These are phyloP conservation scores for Centropyge bicolor DNA, from an alignment of 2,797 vertebrate species.

Conservation along the genomic window DNA sequence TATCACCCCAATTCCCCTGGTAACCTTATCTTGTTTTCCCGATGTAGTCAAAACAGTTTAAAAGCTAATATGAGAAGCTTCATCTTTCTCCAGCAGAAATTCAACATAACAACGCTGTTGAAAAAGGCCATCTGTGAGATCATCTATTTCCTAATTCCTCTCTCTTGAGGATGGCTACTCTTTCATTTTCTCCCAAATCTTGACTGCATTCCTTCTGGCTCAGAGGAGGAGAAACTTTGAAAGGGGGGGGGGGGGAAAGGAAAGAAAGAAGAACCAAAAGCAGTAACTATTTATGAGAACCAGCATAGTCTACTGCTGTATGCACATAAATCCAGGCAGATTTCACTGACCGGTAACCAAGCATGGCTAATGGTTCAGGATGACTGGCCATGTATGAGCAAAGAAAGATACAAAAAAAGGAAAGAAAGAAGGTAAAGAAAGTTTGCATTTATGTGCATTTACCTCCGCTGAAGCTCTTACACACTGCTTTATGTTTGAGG, in stretches of 20 bases:
- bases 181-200: slow-evolving; percentile 54
- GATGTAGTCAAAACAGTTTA: slow-evolving; percentile 60
- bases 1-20: slow-evolving; percentile 46
- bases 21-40: slow-evolving; percentile 62
- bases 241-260: slow-evolving; percentile 5
- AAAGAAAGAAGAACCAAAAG: not conserved
- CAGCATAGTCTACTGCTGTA: slow-evolving; percentile 46
- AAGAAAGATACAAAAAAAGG: not conserved
- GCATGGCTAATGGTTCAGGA: slow-evolving; percentile 65
- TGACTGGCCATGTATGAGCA: slow-evolving; percentile 39
- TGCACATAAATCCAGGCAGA: slow-evolving; percentile 60
- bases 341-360: slow-evolving; percentile 67
- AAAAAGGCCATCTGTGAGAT: slow-evolving; percentile 58
- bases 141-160: slow-evolving; percentile 52
- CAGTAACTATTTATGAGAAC: slow-evolving; percentile 61
- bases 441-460: not conserved
- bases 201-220: slow-evolving; percentile 36
- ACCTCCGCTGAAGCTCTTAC: not conserved
- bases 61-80: slow-evolving; percentile 48
- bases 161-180: slow-evolving; percentile 39
- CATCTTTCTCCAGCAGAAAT: slow-evolving; percentile 33
- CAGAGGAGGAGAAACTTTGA: slow-evolving; percentile 4
- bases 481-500: not conserved
- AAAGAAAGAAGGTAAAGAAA: not conserved
- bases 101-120: slow-evolving; percentile 27